Evolutionary conservation across 2,797 vertebrate species (phyloP), one percentile per base, ranked within the genome.

Genomic region (Kryptolebias ocellatus): DNA sequence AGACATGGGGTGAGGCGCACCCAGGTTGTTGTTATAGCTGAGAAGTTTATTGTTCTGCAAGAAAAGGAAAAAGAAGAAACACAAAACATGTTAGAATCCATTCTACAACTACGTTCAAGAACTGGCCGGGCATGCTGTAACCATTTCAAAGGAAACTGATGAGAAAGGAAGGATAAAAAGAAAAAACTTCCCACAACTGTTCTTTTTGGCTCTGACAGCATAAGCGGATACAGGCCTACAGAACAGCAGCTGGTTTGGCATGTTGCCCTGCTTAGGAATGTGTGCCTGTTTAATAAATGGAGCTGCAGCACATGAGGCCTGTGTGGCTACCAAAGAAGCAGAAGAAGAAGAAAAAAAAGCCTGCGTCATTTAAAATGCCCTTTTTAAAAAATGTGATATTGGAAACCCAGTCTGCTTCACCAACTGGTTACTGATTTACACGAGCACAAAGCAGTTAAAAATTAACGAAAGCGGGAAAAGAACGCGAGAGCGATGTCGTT

Each of bases 1-100:
- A 78, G 93, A 88, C 81, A 95, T 89, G 71, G 95, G 92, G 84
- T 96, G 92, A 54, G 90, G 87, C 76, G 86, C 56, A n/a, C 89
- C 86, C 87, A 94, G 79, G 88, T 93, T 93, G 90, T 92, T 94
- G 92, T 92, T 95, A 88, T 95, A 98, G 89, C 95, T 94, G 87
- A 98, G 91, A 94, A 98, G 95, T 93, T 97, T 98, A 93, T 95
- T 97, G 90, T 96, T 96, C 96, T 97, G 92, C 56, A 85, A 85
- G 84, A 87, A 16, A 83, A 50, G 72, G 29, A 66, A 87, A 16
- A 83, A 50, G 72, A 34, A 66, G 31, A 54, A 53, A 59, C 60
- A 52, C 0, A 64, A 1, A 59, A 78, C 34, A 71, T 0, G 6
- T 24, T 4, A 60, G 24, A 78, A 53, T 51, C 37, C 0, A 47